Base-by-base conservation (phyloP, 2,113 vertebrate genomes). In the Lagenorhynchus albirostris region DNA sequence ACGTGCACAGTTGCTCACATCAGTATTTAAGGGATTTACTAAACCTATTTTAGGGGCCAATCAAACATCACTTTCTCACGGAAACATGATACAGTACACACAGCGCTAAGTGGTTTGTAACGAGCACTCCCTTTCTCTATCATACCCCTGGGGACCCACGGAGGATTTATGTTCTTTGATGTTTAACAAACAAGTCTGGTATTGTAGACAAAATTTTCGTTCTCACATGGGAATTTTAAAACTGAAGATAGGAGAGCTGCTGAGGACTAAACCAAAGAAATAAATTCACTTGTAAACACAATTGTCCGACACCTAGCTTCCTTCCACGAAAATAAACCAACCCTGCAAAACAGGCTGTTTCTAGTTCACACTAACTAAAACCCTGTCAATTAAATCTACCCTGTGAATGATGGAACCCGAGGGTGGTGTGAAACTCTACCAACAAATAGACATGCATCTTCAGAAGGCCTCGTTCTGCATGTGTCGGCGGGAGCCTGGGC, bases 151-250 rank as follows among this genome's bases (percentile, higher is more conserved):
- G 96, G 96, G 97, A 98, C 93, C 55, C 94, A 67, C 2, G 86
- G 77, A 97, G 96, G 94, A 98, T 98, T 98, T 98, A 98, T 98
- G 93, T 96, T 97, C 97, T 98, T 98, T 98, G 96, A 98, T 97
- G 97, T 96, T 97, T 96, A 98, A 98, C 97, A 98, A 98, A 98
- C 91, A 98, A 98, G 96, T 91, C 95, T 97, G 93, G 96, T 97
- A 76, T 93, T 97, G 85, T 95, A 98, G 97, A 98, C 96, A 97
- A 97, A 98, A 97, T 90, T 93, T 98, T 94, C 71, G 2, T 93
- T 97, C 97, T 97, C 95, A 77, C 91, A 96, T 93, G 94, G 67
- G 96, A 98, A 98, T 95, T 93, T 79, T 86, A 82, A 95, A 97
- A 62, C 84, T 44, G 70, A 97, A 70, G 88, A 81, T 53, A 79